phyloP scores from a whole-genome alignment of 2,888 invertebrate genomes.

The Eupithecia subfuscata region DNA sequence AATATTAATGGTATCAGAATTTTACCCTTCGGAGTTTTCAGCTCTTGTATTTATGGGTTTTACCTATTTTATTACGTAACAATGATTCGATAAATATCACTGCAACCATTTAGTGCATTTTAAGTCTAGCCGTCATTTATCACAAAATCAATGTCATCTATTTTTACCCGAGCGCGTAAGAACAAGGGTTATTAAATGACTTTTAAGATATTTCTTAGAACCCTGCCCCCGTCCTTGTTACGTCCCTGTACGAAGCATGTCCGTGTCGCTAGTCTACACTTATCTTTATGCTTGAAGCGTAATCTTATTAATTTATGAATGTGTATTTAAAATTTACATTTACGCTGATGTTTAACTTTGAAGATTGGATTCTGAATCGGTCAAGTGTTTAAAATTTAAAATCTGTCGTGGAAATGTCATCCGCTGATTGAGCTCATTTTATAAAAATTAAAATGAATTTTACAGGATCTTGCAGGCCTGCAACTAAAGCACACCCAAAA shows the following conservation, averaged over 20 bases:
- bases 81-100: neutral
- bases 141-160: neutral
- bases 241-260: constrained; percentile 49
- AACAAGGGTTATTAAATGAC: neutral
- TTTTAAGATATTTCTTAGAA: neutral
- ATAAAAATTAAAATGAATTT: neutral
- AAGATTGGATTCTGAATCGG: constrained; percentile 35
- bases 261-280: constrained; percentile 64
- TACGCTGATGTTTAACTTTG: constrained; percentile 40
- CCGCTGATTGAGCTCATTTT: neutral
- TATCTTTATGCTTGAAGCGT: constrained; percentile 67
- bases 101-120: neutral
- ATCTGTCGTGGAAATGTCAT: neutral
- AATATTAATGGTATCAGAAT: neutral
- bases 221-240: constrained; percentile 3
- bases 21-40: too few species aligned
- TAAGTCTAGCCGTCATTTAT: neutral
- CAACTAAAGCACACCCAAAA: neutral
- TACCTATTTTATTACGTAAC: neutral
- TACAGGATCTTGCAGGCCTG: neutral
- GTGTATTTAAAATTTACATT: constrained; percentile 53
- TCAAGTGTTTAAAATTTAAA: constrained; percentile 31
- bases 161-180: neutral
- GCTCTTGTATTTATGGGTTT: too few species aligned
- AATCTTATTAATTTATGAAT: constrained; percentile 69